These are phyloP conservation scores for Acleris laterana DNA, from an alignment of 2,888 invertebrate genomes.

Conservation along the genomic window DNA sequence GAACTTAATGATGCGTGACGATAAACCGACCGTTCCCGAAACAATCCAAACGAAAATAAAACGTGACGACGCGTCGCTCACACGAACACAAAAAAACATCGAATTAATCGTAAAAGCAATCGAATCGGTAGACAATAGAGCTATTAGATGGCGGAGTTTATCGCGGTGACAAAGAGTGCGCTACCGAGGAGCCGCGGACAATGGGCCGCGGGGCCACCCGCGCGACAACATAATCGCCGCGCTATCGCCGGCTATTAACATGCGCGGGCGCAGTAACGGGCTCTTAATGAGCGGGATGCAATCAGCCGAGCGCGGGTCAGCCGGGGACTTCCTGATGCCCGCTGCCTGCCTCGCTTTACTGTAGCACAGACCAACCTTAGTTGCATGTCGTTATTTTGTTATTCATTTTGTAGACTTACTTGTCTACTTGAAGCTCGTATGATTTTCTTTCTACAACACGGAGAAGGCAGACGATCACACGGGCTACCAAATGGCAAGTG, in stretches of 20 bases:
- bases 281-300: neutral
- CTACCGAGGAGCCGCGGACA: slow-evolving; percentile 28
- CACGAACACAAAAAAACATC: slow-evolving; percentile 15
- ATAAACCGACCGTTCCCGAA: slow-evolving; percentile 26
- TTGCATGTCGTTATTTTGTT: no score
- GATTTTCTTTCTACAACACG: no score
- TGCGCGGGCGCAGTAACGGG: slow-evolving; percentile 18
- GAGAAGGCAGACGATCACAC: no score
- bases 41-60: slow-evolving; percentile 33
- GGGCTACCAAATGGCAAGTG: no score
- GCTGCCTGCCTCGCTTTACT: neutral
- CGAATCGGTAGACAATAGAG: slow-evolving; percentile 33
- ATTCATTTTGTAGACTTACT: no score
- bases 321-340: neutral
- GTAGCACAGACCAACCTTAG: no score
- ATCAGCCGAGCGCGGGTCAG: slow-evolving; percentile 2
- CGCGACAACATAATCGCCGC: slow-evolving; percentile 31
- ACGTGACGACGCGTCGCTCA: slow-evolving; percentile 20
- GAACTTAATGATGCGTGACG: slow-evolving; percentile 21
- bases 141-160: slow-evolving; percentile 32
- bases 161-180: slow-evolving; percentile 29
- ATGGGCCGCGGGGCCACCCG: slow-evolving; percentile 34
- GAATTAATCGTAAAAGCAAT: slow-evolving; percentile 30
- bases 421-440: no score
- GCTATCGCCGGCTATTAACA: slow-evolving; percentile 21